Evolutionary conservation across 1,140 invertebrate genomes (phyloP).

Genomic region (Trichonephila clavipes): DNA sequence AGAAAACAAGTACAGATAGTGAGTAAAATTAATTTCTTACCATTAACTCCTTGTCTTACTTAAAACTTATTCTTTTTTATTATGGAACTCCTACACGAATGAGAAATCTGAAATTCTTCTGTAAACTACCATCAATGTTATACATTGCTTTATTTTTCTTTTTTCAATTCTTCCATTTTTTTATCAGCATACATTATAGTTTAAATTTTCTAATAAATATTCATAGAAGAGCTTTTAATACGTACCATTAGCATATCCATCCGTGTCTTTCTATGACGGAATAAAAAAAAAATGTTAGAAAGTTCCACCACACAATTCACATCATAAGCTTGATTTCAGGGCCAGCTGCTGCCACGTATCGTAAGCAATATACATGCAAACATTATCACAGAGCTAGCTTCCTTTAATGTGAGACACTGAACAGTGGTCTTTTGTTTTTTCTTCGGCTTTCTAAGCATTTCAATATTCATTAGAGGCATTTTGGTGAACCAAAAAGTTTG

Average conservation of each 20-base stretch:
- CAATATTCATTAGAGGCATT: slow-evolving; percentile 43
- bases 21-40: not conserved
- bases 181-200: not conserved
- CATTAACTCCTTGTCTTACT: not conserved
- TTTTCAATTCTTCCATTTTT: not conserved
- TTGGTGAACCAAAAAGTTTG: not conserved
- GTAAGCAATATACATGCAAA: slow-evolving; percentile 33
- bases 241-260: slow-evolving; percentile 38
- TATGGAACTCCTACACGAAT: not conserved
- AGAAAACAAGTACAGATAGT: not conserved
- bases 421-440: not conserved
- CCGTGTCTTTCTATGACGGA: not conserved
- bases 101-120: not conserved
- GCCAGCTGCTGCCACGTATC: slow-evolving; percentile 25
- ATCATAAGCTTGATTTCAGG: not conserved
- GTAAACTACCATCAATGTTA: not conserved
- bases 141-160: not conserved
- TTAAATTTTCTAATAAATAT: slow-evolving; percentile 59
- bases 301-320: not conserved
- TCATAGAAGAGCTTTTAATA: not conserved
- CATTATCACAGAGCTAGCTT: not conserved
- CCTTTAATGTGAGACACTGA: not conserved
- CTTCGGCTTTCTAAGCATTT: not conserved
- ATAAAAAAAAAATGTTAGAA: not conserved
- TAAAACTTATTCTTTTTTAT: not conserved